A percentile compares a stretch with the other conserved stretches of the same genome.
phyloP scores from a whole-genome alignment of 2,113 vertebrate species.

The Nyctereutes procyonoides region DNA sequence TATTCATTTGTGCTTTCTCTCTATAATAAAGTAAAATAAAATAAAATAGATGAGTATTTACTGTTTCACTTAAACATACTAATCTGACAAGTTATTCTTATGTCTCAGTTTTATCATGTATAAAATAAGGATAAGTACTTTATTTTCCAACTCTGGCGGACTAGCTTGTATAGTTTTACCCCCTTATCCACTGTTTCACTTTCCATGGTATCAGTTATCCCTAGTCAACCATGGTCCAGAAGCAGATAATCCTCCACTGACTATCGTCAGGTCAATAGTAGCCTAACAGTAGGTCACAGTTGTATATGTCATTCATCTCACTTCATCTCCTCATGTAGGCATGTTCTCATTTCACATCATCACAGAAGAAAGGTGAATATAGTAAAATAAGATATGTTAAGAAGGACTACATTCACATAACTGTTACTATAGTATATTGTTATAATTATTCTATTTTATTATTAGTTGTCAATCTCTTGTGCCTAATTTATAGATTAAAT shows the following conservation, averaged over 20 bases:
- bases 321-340: neutral
- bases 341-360: neutral
- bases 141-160: neutral
- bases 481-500: neutral
- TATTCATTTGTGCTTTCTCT: fast-evolving
- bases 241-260: neutral
- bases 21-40: neutral
- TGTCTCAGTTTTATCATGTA: neutral
- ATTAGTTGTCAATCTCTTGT: neutral
- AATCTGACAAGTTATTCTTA: neutral
- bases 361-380: neutral
- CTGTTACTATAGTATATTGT: neutral
- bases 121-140: neutral
- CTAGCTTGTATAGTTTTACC: neutral
- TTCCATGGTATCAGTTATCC: neutral
- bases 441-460: neutral
- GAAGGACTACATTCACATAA: neutral
- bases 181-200: neutral
- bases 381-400: neutral
- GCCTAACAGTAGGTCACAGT: neutral
- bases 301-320: neutral
- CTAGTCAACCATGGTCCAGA: neutral
- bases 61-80: neutral
- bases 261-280: neutral
- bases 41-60: neutral